Base-by-base conservation (phyloP, 1,140 invertebrate species). In the Drosophila ambigua region DNA sequence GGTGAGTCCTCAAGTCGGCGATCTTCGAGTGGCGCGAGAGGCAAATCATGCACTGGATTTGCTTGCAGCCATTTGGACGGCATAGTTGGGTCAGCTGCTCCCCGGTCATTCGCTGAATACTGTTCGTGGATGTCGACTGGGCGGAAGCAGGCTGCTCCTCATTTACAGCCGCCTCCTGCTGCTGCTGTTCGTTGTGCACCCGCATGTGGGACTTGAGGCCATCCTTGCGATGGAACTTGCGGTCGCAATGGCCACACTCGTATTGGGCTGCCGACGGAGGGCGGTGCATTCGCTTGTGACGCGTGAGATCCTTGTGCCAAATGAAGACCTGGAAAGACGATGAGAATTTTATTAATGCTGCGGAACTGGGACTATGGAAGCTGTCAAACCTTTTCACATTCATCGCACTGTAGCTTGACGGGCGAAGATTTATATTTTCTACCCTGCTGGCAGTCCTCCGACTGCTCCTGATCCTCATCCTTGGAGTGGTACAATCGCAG, bases 171-270 rank as follows among this genome's bases (percentile, higher is more conserved):
- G n/a, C 23, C 5, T 8, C 9, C 2, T 54, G 26, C 16, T 52
- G 35, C 11, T 61, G 46, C 8, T 59, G 60, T 13, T 67, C 68
- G 2, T 62, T 20, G 26, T 91, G 90, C 2, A 80, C 67, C 5
- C 81, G 68, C 62, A 91, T 44, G 28, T 91, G 90, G 0, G 85
- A 85, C n/a, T 90, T 85, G 0, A 91, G 68, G 7, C 93, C 93
- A 68, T 93, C 93, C 62, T 92, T 93, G 31, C 93, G 92, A 52
- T 93, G 91, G 45, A 93, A 94, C 71, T 93, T 93, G 62, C 93
- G 93, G 4, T 93, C 89, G 65, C 93, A 94, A 11, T 92, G 75
- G 5, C 92, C 77, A 55, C 93, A 94, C 60, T 93, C 91, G 54
- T 91, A 93, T 28, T 90, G 88, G 54, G 93, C 93, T 35, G 92